Percentiles rank a stretch among this genome's conserved stretches.
Evolutionary conservation across 2,888 invertebrate genomes (phyloP).

Genomic region (Dryocosmus kuriphilus): DNA sequence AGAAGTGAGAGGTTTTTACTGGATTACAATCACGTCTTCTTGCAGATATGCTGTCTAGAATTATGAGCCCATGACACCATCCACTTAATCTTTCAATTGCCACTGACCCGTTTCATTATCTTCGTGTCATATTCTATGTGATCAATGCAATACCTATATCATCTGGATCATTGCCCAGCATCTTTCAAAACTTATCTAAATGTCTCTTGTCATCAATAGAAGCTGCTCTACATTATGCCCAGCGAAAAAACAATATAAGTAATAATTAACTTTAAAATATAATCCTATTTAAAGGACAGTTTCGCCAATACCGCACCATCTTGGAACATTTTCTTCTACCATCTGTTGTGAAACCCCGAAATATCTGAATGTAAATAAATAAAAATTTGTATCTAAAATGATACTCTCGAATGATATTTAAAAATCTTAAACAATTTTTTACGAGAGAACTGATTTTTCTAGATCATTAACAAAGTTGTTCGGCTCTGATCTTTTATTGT

Average conservation of each 20-base stretch:
- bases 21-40: neutral
- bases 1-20: neutral
- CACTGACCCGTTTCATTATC: constrained; percentile 22
- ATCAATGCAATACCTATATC: neutral
- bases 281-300: no score
- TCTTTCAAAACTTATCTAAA: constrained; percentile 7
- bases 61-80: neutral
- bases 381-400: no score
- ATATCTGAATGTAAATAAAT: no score
- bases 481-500: neutral
- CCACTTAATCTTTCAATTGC: constrained; percentile 31
- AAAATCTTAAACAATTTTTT: no score
- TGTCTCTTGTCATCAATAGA: neutral
- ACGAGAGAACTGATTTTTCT: no score
- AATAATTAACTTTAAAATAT: no score
- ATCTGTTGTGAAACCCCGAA: no score
- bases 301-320: no score
- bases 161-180: neutral
- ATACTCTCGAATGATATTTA: no score
- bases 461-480: neutral
- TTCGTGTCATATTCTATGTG: neutral
- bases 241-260: no score
- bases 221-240: neutral
- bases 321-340: no score
- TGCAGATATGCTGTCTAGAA: neutral